Base-by-base conservation (phyloP, 2,888 invertebrate species). In the Papilio protenor region DNA sequence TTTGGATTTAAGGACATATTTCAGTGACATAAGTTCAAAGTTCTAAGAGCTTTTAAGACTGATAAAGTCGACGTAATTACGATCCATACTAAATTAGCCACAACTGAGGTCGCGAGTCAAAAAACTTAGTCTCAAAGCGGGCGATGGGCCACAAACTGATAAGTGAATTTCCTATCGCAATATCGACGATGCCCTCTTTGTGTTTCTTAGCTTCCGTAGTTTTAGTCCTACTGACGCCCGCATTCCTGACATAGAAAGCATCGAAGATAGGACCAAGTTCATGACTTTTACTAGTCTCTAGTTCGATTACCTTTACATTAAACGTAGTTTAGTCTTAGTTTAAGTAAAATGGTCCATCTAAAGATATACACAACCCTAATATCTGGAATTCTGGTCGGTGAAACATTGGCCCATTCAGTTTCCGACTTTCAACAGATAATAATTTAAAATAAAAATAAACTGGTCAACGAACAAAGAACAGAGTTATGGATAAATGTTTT, bases 101-200 rank as follows among this genome's bases (percentile, higher is more conserved):
- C 80, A 80, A 81, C 83, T 82, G 83, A 85, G 87, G 87, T 85
- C 84, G 86, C 85, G 87, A 90, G 90, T 90, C 84, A 87, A 91
- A 92, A 92, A 92, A 90, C 89, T 92, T 92, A 82, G 81, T 84
- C 84, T 23, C 45, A 45, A 82, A 82, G 83, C 83, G 82, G 81
- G 77, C 80, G 79, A 80, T 69, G 82, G 80, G 78, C 78, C 61
- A 74, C 77, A 77, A 80, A 78, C 71, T 85, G 90, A 89, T 90
- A 91, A 91, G 87, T 89, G 86, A 88, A 88, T 90, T 87, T 89
- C 88, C 89, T 90, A 89, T 90, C 90, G 86, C 83, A 85, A 84
- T 84, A 87, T 87, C 75, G 71, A 70, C 75, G 79, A 79, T 80
- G 79, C 78, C 78, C 79, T 77, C 78, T 81, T 76, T 77, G 75